Base-by-base conservation (phyloP, 2,113 vertebrate genomes). In the Onychostruthus taczanowskii region DNA sequence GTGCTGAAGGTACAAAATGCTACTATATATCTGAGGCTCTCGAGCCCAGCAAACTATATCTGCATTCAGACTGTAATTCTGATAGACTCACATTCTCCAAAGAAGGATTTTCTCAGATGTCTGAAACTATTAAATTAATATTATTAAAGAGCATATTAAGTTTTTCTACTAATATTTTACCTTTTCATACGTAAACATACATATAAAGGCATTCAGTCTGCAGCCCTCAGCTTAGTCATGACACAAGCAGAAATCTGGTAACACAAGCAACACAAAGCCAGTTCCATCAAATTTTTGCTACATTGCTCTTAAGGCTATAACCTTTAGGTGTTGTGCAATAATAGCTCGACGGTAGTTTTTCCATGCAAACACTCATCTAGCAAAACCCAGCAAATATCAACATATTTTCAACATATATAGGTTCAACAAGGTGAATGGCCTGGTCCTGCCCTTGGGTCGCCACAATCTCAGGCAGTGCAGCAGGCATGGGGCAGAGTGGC, bases 81-180 rank as follows among this genome's bases (percentile, higher is more conserved):
- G 0, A 85, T 52, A 88, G 50, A 91, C 78, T 90, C 59, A 37
- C 56, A 52, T 76, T 90, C 73, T 67, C 53, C 63, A 90, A 90
- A 96, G 91, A 91, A 93, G 64, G 73, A 80, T 95, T 89, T 94
- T 88, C 70, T 64, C 13, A 11, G 82, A 85, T 55, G 37, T 50
- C 64, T 84, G 56, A 92, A 97, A 97, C 77, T 63, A 96, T 59
- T 91, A 94, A 89, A 85, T 93, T 94, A 69, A 77, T 87, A 49
- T 63, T 46, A 72, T 75, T 84, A 89, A 87, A 90, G 20, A 84
- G 24, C 28, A 83, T 88, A 89, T 82, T 76, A 95, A 26, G 23
- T 66, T 92, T 85, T 97, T 92, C 79, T 70, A 49, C 31, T 73
- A 31, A 1, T 77, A 77, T 80, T 94, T 80, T 75, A 74, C 52